A percentile compares a stretch with the other conserved stretches of the same genome.
These are phyloP conservation scores for Rhopilema esculentum DNA, from an alignment of 30 jellyfish, hydroid and myxozoan genomes.

Conservation along the genomic window DNA sequence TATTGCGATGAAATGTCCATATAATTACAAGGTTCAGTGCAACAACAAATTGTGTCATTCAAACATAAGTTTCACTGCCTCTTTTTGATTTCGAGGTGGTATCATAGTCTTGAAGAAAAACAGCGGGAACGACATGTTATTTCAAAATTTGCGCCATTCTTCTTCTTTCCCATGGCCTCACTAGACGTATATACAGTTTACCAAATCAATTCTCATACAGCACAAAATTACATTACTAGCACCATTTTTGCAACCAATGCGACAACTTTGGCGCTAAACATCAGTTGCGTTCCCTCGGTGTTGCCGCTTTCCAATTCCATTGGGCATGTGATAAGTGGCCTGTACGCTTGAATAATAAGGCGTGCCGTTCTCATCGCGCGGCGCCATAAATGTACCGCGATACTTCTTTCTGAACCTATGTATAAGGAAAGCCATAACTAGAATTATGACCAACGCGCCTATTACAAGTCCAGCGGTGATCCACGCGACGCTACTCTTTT, in stretches of 20 bases:
- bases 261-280: constrained; percentile 2
- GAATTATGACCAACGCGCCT: constrained; percentile 51
- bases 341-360: constrained; percentile 70
- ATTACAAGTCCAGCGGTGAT: constrained; percentile 72
- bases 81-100: background rate
- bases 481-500: constrained; percentile 72
- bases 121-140: background rate
- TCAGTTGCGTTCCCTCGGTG: constrained; percentile 63
- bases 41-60: too few species aligned
- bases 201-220: background rate
- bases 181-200: background rate
- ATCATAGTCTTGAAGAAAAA: background rate
- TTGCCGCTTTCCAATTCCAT: constrained; percentile 49
- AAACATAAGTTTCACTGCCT: background rate
- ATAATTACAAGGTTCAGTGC: too few species aligned
- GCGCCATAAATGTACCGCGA: constrained; percentile 79
- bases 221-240: background rate
- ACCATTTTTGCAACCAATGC: background rate
- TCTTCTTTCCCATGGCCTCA: background rate
- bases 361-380: constrained; percentile 75
- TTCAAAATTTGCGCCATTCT: background rate
- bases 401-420: constrained; percentile 65
- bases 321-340: constrained; percentile 60
- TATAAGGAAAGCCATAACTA: constrained; percentile 42
- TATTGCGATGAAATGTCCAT: too few species aligned